Evolutionary conservation across 2,113 vertebrate genomes (phyloP), one percentile per base, ranked within the genome.

Genomic region (Pitta sordida): DNA sequence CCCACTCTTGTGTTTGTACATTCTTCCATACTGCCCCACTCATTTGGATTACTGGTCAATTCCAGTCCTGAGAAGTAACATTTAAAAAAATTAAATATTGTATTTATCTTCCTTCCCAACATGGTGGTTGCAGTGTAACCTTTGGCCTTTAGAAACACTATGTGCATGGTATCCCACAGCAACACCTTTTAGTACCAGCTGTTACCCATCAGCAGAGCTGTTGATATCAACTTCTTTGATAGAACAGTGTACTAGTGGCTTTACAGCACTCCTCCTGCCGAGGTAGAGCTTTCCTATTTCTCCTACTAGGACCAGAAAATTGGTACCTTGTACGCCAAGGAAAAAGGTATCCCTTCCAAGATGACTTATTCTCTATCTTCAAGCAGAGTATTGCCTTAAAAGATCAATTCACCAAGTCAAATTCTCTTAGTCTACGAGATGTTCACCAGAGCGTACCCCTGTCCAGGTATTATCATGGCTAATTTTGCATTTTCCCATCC

Each of bases 1-100:
- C 41, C 16, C 23, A 58, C 6, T 29, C 17, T 36, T 27, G 21
- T 12, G 8, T 73, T 53, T 7, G 3, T 32, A 17, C 0, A 0
- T 51, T 95, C 63, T 69, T 90, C 26, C 43, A 36, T 15, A 6
- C 30, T 76, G 44, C 16, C 24, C 4, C 48, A 18, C 34, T 20
- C 53, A 60, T 69, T 78, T 6, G 56, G 52, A 32, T 56, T 43
- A 71, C 13, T 83, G 60, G 26, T 46, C 67, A 27, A 39, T 39
- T 56, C 44, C 69, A 89, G 58, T 27, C 71, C 3, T 14, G 51
- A 64, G 12, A 78, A 88, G 6, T 6, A 46, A 64, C 16, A 36
- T 36, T 36, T 34, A 6, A 51, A 52, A 60, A 82, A 17, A 2
- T 4, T 8, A 39, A 70, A 62, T 34, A 51, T 19, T 49, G 3